Percentiles rank a stretch among this genome's conserved stretches.
Conservation (phyloP, 2,113 vertebrate species). For the Pseudorasbora parva region DNA sequence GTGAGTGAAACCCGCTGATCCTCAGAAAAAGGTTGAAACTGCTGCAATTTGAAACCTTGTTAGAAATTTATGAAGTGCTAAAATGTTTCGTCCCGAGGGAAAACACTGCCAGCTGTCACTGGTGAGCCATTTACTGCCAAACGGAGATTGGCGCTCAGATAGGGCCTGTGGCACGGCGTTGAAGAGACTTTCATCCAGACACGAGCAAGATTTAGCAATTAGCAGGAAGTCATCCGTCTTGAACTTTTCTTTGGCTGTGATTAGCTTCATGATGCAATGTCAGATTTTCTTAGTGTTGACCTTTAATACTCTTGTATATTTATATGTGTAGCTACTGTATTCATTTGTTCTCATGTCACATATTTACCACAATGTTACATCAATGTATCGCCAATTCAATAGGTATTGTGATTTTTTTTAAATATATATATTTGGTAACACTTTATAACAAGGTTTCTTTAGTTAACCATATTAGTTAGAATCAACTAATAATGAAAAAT, state of each 20-base stretch:
- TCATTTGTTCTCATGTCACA: not conserved
- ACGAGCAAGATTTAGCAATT: constrained; percentile 73
- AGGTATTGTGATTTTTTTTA: not conserved
- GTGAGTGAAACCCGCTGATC: constrained; percentile 73
- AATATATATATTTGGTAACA: too few species aligned
- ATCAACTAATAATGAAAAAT: too few species aligned
- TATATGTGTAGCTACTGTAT: not conserved
- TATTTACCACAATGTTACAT: not conserved
- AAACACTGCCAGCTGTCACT: constrained; percentile 88
- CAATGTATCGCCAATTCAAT: not conserved
- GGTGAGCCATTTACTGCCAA: constrained; percentile 78
- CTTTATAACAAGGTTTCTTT: too few species aligned
- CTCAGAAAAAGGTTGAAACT: constrained; percentile 82
- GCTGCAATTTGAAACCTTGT: constrained; percentile 96
- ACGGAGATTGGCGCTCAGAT: constrained; percentile 63
- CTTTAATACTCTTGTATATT: not conserved
- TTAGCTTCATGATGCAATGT: not conserved
- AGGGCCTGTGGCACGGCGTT: constrained; percentile 36
- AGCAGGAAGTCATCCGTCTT: constrained; percentile 50
- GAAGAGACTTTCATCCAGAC: constrained; percentile 14
- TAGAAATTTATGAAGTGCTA: constrained; percentile 99
- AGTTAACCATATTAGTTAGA: too few species aligned
- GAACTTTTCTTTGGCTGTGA: constrained; percentile 1
- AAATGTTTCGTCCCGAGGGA: constrained; percentile 94
- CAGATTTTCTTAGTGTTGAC: not conserved